Evolutionary conservation across 2,888 invertebrate genomes (phyloP).

Genomic region (Sicus ferrugineus): DNA sequence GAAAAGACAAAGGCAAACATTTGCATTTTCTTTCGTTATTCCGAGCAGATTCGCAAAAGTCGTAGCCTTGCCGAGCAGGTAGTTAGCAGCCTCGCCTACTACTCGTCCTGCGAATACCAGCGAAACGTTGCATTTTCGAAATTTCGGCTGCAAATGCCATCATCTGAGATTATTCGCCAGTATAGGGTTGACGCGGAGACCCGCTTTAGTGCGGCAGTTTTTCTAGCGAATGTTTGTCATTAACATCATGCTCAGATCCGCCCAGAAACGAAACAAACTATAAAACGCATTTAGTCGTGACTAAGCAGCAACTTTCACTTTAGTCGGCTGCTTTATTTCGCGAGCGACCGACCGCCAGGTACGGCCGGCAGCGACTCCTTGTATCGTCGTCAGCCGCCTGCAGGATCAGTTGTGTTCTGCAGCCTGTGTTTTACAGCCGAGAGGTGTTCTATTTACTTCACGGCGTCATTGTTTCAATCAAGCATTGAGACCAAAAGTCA

Average conservation of each 20-base stretch:
- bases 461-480: slow-evolving; percentile 30
- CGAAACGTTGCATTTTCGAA: not conserved
- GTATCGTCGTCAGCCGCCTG: not conserved
- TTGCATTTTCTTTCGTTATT: not conserved
- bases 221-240: slow-evolving; percentile 46
- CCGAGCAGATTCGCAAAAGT: not conserved
- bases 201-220: not conserved
- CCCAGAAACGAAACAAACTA: slow-evolving; percentile 40
- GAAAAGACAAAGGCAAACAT: slow-evolving; percentile 1
- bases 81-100: too few species aligned
- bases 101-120: too few species aligned
- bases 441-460: slow-evolving; percentile 46
- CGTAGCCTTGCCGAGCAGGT: not conserved
- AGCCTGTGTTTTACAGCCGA: slow-evolving; percentile 35
- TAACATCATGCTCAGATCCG: slow-evolving; percentile 46
- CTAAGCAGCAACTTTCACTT: not conserved
- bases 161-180: not conserved
- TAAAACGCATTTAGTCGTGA: not conserved
- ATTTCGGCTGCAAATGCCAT: not conserved
- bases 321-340: not conserved
- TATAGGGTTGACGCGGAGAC: not conserved
- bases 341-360: not conserved
- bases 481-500: slow-evolving; percentile 12
- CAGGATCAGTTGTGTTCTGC: not conserved
- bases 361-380: not conserved